Base-by-base conservation (phyloP, 2,888 invertebrate species). In the Sinelater perroti region DNA sequence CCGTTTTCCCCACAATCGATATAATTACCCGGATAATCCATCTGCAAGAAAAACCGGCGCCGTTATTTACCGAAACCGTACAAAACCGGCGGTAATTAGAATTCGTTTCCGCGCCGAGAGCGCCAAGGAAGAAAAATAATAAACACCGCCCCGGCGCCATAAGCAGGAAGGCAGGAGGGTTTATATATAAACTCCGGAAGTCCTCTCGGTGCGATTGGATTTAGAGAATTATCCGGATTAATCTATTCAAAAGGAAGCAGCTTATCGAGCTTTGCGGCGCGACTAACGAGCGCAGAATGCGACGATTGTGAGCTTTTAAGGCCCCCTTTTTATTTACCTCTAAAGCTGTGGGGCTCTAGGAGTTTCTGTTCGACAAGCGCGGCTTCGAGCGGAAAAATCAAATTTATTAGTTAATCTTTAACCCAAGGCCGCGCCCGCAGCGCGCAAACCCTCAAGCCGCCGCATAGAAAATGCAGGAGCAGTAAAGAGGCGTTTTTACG, bases 121-220 rank as follows among this genome's bases (percentile, higher is more conserved):
- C 24, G 21, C 40, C 2, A 14, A 21, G 24, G 4, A 26, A 33
- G 26, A 53, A 53, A 53, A 45, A 45, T 46, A 54, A 36, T 40
- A 38, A 54, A 54, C 38, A 47, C 44, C 35, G n/a, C 8, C 7
- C 10, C 21, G 36, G 40, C 50, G 44, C 47, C 35, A 57, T 49
- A 57, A 56, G 53, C 47, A 57, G 50, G 36, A 60, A 55, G 26
- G 51, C 50, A 55, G 47, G 49, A 53, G 40, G 53, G 57, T 57
- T 62, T 62, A 62, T 60, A 52, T 36, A 35, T n/a, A 50, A 38
- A 56, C 55, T 33, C 42, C 46, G 47, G 38, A 52, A 56, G 61
- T 59, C 59, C 59, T 62, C 64, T 56, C 56, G 58, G 61, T 45
- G 56, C 63, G 65, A 65, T 65, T 63, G 65, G 61, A 65, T 65